Conservation (phyloP, 2,797 vertebrate species). For the Galagoides demidoff region DNA sequence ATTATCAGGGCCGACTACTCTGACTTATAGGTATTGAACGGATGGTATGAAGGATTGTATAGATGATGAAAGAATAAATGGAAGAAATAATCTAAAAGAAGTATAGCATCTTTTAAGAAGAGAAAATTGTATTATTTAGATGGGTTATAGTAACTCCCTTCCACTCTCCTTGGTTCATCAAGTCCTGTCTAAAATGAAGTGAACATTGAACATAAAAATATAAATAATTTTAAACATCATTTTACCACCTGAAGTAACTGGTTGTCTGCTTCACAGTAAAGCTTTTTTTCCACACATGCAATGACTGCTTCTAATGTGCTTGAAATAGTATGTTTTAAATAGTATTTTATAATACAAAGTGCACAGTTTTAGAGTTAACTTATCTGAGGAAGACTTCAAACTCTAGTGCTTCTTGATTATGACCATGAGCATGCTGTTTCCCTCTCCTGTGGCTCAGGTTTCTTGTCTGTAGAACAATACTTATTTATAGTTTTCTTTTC, state of each 20-base stretch:
- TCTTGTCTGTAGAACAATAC: neutral
- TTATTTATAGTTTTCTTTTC: neutral
- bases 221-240: conserved; percentile 3
- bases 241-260: conserved; percentile 19
- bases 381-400: neutral
- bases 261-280: neutral
- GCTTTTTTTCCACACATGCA: neutral
- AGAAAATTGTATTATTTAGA: neutral
- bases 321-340: neutral
- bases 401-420: neutral
- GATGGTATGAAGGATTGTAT: neutral
- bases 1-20: neutral
- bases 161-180: neutral
- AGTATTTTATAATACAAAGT: neutral
- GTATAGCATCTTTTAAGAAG: neutral
- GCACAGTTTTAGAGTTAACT: neutral
- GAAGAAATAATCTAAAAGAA: neutral
- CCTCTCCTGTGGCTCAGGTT: neutral
- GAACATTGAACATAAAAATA: neutral
- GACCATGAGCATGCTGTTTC: neutral
- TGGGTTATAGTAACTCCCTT: neutral
- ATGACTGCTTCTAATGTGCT: neutral
- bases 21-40: neutral
- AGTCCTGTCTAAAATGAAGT: neutral
- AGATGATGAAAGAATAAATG: neutral